Evolutionary conservation across 92 coral and sea anemone species (phyloP).

Genomic region (Zoanthus sociatus): DNA sequence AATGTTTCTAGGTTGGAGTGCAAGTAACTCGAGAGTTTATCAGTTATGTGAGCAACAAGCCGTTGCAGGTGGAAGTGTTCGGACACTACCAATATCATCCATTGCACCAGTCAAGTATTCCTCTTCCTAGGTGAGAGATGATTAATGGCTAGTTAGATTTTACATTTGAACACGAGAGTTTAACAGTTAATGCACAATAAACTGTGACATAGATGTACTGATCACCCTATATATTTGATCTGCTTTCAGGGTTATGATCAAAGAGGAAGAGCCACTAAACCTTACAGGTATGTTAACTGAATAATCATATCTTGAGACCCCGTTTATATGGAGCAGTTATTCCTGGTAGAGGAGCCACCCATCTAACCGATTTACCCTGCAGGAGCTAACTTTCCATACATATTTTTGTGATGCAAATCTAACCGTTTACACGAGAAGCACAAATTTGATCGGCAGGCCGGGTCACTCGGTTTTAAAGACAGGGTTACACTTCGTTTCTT

Average conservation of each 20-base stretch:
- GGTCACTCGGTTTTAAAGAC: no score
- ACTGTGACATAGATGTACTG: no score
- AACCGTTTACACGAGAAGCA: no score
- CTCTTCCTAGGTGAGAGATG: slow-evolving; percentile 60
- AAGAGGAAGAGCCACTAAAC: slow-evolving; percentile 14
- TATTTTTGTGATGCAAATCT: no score
- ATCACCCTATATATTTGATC: background rate
- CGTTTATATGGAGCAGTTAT: background rate
- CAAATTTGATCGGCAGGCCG: no score
- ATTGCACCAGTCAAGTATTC: slow-evolving; percentile 66
- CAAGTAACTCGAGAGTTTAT: slow-evolving; percentile 59
- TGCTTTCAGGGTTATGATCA: slow-evolving; percentile 18
- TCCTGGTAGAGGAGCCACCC: no score
- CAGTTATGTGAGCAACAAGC: slow-evolving; percentile 87
- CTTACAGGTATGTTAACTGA: slow-evolving; percentile 11
- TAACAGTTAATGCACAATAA: no score
- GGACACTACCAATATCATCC: slow-evolving; percentile 95
- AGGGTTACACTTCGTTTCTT: no score
- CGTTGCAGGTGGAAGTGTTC: slow-evolving; percentile 93
- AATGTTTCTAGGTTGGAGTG: background rate
- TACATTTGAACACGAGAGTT: no score
- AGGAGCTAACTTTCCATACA: no score
- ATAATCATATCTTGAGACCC: background rate
- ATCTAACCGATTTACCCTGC: no score
- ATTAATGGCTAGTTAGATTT: background rate